phyloP scores from a whole-genome alignment of 2,888 invertebrate species.

The Caenorhabditis sp. region DNA sequence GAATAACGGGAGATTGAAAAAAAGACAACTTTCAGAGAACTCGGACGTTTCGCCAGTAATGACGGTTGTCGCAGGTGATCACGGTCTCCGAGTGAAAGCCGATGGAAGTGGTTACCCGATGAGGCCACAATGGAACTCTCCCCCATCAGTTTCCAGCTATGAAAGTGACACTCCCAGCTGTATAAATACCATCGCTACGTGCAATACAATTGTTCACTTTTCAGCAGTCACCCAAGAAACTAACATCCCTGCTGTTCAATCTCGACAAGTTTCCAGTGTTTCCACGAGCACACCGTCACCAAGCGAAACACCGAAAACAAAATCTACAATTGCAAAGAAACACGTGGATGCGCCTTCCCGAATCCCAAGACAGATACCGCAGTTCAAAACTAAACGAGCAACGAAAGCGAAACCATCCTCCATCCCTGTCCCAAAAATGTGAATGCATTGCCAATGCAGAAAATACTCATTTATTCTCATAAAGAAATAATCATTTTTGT shows the following conservation, averaged over 20 bases:
- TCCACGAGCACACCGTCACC: constrained; percentile 5
- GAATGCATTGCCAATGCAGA: too few relatives aligned
- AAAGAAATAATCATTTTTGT: neutral
- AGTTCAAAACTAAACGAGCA: constrained; percentile 28
- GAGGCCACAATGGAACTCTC: constrained; percentile 15
- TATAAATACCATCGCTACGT: neutral
- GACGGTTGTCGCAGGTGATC: constrained; percentile 72
- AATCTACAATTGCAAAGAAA: neutral
- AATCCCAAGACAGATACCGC: constrained; percentile 37
- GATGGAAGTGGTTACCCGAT: constrained; percentile 21
- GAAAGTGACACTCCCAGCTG: too few relatives aligned
- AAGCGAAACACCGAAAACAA: constrained; percentile 20
- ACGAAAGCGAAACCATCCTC: neutral
- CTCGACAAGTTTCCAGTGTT: too few relatives aligned
- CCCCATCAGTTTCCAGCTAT: constrained; percentile 29
- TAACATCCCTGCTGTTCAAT: neutral
- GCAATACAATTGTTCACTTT: neutral
- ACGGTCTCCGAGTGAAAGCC: constrained; percentile 66
- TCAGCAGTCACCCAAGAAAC: constrained; percentile 31
- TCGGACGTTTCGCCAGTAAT: constrained; percentile 51
- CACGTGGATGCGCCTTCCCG: constrained; percentile 11
- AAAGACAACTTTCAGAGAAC: constrained; percentile 15
- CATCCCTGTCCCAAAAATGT: neutral
- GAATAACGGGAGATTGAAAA: too few relatives aligned
- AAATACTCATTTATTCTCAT: neutral